phyloP scores from a whole-genome alignment of 2,888 invertebrate species.

The Aphrophora alni region DNA sequence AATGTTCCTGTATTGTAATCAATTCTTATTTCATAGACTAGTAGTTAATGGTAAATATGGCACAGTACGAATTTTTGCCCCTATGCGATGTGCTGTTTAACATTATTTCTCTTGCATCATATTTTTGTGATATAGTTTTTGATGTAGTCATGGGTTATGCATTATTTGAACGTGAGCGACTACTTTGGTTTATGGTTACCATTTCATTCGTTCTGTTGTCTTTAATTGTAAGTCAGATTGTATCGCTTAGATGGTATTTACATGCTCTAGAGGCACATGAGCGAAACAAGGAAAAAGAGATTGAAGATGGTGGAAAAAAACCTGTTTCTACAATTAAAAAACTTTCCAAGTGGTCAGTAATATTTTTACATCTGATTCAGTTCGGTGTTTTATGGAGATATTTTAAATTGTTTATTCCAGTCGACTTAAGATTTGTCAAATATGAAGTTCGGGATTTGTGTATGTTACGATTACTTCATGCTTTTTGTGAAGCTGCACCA shows the following conservation, averaged over 20 bases:
- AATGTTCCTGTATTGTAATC: not conserved
- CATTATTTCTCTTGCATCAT: constrained; percentile 86
- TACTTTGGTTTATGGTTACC: constrained; percentile 70
- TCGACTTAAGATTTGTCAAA: constrained; percentile 81
- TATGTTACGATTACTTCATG: constrained; percentile 83
- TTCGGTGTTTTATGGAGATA: constrained; percentile 78
- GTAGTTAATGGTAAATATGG: constrained; percentile 28
- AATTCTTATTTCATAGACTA: not conserved
- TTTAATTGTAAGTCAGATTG: constrained; percentile 72
- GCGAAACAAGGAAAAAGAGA: constrained; percentile 46
- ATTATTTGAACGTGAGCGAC: constrained; percentile 71
- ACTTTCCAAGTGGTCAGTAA: constrained; percentile 44
- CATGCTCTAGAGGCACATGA: constrained; percentile 53
- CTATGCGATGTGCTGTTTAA: constrained; percentile 91
- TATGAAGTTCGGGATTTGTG: constrained; percentile 76
- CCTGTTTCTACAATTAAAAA: constrained; percentile 41
- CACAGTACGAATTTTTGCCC: constrained; percentile 76
- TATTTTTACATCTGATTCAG: constrained; percentile 68
- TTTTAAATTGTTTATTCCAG: constrained; percentile 82
- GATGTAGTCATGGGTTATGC: constrained; percentile 87
- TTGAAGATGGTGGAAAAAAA: constrained; percentile 34
- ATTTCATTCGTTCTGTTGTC: constrained; percentile 75
- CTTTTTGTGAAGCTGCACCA: constrained; percentile 87
- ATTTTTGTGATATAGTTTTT: constrained; percentile 91
- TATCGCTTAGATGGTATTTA: constrained; percentile 79